A percentile compares a stretch with the other conserved stretches of the same genome.
Evolutionary conservation across 2,113 vertebrate genomes (phyloP).

Genomic region (Bos javanicus): DNA sequence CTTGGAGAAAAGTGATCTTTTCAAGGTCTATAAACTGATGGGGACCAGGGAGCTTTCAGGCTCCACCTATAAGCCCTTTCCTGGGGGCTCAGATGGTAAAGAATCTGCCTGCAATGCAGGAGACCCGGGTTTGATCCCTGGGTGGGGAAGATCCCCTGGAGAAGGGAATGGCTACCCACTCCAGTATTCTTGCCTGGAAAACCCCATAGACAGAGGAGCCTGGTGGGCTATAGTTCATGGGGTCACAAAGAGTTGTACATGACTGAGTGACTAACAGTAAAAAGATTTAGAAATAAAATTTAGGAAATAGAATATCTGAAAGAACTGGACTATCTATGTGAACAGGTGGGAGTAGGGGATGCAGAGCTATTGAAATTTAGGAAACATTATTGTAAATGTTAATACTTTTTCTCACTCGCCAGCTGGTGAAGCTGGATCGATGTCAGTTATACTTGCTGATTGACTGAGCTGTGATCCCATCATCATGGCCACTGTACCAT

Average conservation of each 20-base stretch:
- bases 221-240: neutral
- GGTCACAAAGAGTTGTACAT: neutral
- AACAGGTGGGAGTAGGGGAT: neutral
- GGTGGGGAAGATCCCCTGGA: neutral
- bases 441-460: conserved; percentile 25
- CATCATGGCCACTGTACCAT: neutral
- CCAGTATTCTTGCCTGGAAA: neutral
- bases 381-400: conserved; percentile 32
- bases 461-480: conserved; percentile 44
- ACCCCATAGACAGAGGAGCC: neutral
- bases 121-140: neutral
- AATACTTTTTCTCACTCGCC: conserved; percentile 55
- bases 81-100: neutral
- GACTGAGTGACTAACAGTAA: neutral
- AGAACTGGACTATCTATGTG: neutral
- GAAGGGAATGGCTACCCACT: neutral
- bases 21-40: neutral
- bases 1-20: neutral
- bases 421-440: conserved; percentile 50
- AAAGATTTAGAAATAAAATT: neutral
- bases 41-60: neutral
- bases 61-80: neutral
- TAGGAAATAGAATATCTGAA: neutral
- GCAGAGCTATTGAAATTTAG: neutral
- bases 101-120: neutral